Base-by-base conservation (phyloP, 2,888 invertebrate species). In the Fissipunctia ypsillon region DNA sequence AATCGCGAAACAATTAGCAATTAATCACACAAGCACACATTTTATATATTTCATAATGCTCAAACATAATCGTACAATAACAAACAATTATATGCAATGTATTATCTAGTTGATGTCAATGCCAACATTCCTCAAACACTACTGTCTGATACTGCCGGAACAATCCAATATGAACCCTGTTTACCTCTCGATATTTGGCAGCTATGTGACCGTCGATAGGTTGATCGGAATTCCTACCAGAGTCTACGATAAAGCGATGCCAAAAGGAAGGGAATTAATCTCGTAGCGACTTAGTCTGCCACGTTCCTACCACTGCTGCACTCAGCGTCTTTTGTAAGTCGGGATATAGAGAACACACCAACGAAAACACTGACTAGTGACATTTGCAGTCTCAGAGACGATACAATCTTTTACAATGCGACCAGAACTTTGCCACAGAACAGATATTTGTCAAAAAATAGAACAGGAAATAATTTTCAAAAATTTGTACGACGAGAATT, bases 161-260 rank as follows among this genome's bases (percentile, higher is more conserved):
- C 66, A 50, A 80, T 69, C 60, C 60, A 45, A 70, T 67, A 72
- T 63, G 64, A 68, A 60, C 57, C 31, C 61, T 67, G 71, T 43
- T 74, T 72, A 60, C 61, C 52, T 65, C 35, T 69, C 61, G 31
- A 79, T 76, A 83, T 85, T 87, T 85, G 87, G 85, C 87, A 78
- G 64, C 76, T 38, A 71, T 68, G 56, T 70, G 56, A 69, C 57
- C 59, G 45, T 61, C 61, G 43, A 73, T 61, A 66, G 31, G 35
- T 57, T 56, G 60, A 76, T 77, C 73, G 59, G 57, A 78, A 82
- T 80, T 72, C 38, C 70, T 25, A 54, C 22, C n/a, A 50, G 56
- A 60, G 31, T 7, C 52, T 60, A 54, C 41, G 56, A 73, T 81
- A 73, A 67, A 45, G 45, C 28, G 43, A 74, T 84, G 84, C 76